Conservation (phyloP, 2,888 invertebrate genomes). For the Fragum sueziense region DNA sequence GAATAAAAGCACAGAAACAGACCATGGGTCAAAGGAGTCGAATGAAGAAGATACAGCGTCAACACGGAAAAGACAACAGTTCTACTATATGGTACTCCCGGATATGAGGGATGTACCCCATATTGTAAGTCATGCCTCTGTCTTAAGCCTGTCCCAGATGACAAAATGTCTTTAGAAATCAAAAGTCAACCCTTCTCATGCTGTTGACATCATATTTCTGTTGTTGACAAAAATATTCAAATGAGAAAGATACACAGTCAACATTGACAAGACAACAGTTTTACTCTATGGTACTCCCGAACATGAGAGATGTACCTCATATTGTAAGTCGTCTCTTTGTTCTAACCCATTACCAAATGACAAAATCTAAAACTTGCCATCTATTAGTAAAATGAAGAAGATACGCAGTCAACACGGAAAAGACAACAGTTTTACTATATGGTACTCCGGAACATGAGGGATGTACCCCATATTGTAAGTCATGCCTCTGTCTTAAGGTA, state of each 20-base stretch:
- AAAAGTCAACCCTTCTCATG: too few relatives aligned
- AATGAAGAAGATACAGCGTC: neutral
- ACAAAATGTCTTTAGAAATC: too few relatives aligned
- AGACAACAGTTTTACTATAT: constrained; percentile 97
- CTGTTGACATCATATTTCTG: too few relatives aligned
- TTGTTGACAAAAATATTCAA: neutral
- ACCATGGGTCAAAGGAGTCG: too few relatives aligned
- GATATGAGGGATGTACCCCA: constrained; percentile 98
- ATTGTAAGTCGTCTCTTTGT: constrained; percentile 95
- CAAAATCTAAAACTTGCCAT: too few relatives aligned
- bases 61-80: constrained; percentile 87
- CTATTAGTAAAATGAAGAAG: neutral
- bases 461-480: constrained; percentile 97
- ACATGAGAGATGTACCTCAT: constrained; percentile 97
- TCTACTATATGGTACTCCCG: constrained; percentile 98
- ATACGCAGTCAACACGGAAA: constrained; percentile 13
- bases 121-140: constrained; percentile 94
- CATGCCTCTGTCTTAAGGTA: too few relatives aligned
- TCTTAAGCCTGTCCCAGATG: too few relatives aligned
- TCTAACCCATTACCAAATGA: too few relatives aligned
- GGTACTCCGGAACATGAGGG: constrained; percentile 97
- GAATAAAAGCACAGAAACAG: neutral
- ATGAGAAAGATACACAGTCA: neutral
- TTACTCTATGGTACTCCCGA: constrained; percentile 98
- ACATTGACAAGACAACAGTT: constrained; percentile 88